Base-by-base conservation (phyloP, 2,113 vertebrate genomes). In the Prunella himalayana region DNA sequence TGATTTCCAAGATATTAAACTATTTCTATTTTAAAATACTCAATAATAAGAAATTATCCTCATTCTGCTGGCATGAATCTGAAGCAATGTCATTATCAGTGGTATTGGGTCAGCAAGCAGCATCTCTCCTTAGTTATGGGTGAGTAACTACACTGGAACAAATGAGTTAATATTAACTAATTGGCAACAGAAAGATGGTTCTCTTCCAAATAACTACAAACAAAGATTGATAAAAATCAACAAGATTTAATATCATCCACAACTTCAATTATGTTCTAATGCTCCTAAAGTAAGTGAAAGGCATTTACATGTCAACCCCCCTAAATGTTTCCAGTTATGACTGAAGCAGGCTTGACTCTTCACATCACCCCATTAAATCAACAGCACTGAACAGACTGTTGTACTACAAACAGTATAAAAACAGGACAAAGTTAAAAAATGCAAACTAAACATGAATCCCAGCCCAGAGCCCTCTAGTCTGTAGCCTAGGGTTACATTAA, bases 111-210 rank as follows among this genome's bases (percentile, higher is more conserved):
- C 90, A 95, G 66, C 84, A 92, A 70, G 72, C 57, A 87, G 63
- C 25, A 90, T 87, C 71, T 86, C 90, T 97, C 82, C 88, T 94
- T 95, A 95, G 87, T 88, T 78, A 91, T 20, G 91, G 94, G 86
- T 92, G 94, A 97, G 93, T 96, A 94, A 95, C 35, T 88, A 71
- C 72, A 80, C 51, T 94, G 91, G 95, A 97, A 96, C 89, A 95
- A 95, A 96, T 91, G 65, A 95, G 96, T 96, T 97, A 97, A 96
- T 94, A 95, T 94, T 97, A 96, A 97, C 95, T 86, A 84, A 94
- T 33, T 88, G 87, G 94, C 73, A 81, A 90, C 60, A 95, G 89
- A 95, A 95, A 89, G 92, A 94, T 73, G 57, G 82, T 94, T 91
- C 72, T 93, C 60, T 94, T 95, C 94, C 95, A 94, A 93, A 37